These are phyloP conservation scores for Camelus dromedarius DNA, from an alignment of 2,113 vertebrate species.

Conservation along the genomic window DNA sequence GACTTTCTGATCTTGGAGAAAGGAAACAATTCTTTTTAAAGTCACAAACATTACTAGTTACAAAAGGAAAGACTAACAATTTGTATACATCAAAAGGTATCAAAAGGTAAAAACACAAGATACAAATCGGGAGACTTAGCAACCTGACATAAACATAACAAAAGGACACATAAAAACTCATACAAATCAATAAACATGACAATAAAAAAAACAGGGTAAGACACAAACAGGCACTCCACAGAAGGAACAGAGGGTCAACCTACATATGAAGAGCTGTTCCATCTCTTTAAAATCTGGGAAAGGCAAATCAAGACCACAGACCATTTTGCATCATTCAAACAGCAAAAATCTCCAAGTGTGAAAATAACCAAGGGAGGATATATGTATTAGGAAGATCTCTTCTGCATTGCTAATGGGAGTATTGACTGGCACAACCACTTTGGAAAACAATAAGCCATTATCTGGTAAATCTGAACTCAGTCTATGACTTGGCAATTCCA, in stretches of 20 bases:
- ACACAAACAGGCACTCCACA: not conserved
- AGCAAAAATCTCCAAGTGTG: not conserved
- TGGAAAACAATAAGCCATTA: not conserved
- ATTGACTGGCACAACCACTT: not conserved
- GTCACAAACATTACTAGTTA: not conserved
- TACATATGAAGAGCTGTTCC: not conserved
- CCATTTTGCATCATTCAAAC: not conserved
- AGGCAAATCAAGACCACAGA: not conserved
- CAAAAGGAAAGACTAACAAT: not conserved
- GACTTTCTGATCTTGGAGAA: not conserved
- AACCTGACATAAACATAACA: slow-evolving; percentile 18
- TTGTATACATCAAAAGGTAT: not conserved
- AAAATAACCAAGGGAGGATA: not conserved
- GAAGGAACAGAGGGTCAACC: not conserved
- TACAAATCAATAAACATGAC: not conserved
- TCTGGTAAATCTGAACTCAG: not conserved
- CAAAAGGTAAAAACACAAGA: slow-evolving; percentile 21
- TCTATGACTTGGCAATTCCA: not conserved
- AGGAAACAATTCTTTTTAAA: slow-evolving; percentile 11
- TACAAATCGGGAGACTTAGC: not conserved
- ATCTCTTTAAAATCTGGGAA: not conserved
- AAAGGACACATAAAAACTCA: not conserved
- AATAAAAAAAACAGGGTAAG: not conserved
- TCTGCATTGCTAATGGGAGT: not conserved
- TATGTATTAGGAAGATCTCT: not conserved